Percentiles rank a stretch among this genome's conserved stretches.
Conservation (phyloP, 2,113 vertebrate species). For the Salvator merianae region DNA sequence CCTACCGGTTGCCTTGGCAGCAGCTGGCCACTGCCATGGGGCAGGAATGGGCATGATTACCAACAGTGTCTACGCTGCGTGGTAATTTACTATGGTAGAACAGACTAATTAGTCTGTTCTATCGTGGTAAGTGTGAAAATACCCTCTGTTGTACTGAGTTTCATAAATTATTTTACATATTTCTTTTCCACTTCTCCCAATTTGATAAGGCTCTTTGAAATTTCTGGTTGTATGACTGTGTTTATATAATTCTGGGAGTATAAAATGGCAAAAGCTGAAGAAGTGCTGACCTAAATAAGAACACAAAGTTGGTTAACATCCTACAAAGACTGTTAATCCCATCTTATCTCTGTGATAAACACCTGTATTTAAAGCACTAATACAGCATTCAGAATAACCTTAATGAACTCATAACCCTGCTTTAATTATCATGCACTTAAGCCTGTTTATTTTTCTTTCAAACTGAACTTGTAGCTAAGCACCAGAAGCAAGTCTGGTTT, state of each 20-base stretch:
- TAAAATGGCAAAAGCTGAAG: neutral
- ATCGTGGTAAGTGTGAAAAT: too few species aligned
- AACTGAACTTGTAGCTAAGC: neutral
- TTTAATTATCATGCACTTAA: neutral
- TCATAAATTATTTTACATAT: neutral
- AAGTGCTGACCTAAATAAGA: neutral
- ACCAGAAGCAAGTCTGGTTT: neutral
- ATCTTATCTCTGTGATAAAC: neutral
- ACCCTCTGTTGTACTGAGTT: too few species aligned
- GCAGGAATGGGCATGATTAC: too few species aligned
- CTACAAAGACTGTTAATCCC: neutral
- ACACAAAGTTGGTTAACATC: accelerated
- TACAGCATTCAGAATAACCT: neutral
- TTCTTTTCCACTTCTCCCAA: neutral
- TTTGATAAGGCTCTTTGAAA: neutral
- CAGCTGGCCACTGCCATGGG: too few species aligned
- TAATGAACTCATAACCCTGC: neutral
- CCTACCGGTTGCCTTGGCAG: too few species aligned
- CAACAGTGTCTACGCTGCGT: too few species aligned
- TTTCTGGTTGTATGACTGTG: neutral
- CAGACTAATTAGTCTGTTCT: too few species aligned
- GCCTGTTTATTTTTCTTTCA: neutral
- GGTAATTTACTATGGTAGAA: too few species aligned
- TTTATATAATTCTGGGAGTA: neutral
- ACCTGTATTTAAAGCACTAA: neutral